phyloP scores from a whole-genome alignment of 1,140 invertebrate species.

The Atta cephalotes region DNA sequence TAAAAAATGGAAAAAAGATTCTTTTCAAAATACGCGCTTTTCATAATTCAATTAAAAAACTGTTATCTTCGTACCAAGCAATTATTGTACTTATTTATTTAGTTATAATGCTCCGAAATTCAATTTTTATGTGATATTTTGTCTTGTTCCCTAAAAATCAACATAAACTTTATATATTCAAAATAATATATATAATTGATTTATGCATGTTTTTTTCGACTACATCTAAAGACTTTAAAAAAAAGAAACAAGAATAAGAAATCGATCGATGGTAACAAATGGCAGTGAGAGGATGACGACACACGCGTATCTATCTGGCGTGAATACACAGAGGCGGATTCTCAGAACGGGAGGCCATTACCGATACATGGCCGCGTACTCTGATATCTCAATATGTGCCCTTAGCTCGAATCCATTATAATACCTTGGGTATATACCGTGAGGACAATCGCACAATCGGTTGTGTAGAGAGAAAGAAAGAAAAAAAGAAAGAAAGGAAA shows the following conservation, averaged over 20 bases:
- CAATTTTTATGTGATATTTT: not conserved
- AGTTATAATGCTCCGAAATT: not conserved
- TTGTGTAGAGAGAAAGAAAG: not conserved
- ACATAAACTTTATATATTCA: not conserved
- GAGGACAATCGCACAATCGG: constrained; percentile 70
- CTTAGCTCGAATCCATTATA: constrained; percentile 86
- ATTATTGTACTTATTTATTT: not conserved
- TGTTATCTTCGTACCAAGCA: not conserved
- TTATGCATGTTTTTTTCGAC: not conserved
- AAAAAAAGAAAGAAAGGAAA: not conserved
- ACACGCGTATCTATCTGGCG: constrained; percentile 76
- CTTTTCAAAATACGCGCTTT: not conserved
- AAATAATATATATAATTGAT: not conserved
- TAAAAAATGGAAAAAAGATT: too few species aligned
- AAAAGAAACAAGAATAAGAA: not conserved
- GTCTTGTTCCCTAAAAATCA: not conserved
- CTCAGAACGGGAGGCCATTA: constrained; percentile 85
- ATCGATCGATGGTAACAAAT: constrained; percentile 34
- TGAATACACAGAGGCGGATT: constrained; percentile 79
- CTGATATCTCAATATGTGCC: constrained; percentile 86
- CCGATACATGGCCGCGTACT: constrained; percentile 82
- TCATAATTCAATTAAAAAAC: not conserved
- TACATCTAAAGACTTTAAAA: not conserved
- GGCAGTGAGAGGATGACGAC: constrained; percentile 53
- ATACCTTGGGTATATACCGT: constrained; percentile 73